Base-by-base conservation (phyloP, 30 jellyfish, hydroid and myxozoan species). In the Nemopilema nomurai region DNA sequence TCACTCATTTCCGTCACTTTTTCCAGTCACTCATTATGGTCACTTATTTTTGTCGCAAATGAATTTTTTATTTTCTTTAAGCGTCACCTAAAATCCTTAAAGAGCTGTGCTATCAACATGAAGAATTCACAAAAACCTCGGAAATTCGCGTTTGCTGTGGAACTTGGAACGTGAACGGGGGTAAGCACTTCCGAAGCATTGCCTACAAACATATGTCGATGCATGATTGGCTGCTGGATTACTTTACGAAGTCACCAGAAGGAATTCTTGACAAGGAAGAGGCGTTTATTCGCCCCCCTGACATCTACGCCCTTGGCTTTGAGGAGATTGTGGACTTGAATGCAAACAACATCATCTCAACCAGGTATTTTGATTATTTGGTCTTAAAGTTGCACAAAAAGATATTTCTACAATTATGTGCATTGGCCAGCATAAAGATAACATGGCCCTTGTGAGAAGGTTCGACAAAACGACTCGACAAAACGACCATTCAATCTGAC, bases 101-200 rank as follows among this genome's bases (percentile, higher is more conserved):
- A 28, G 99, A 89, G 49, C 83, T 94, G 26, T 94, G 99, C 71
- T 70, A 62, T 67, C 68, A 77, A 50, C 88, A 94, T 75, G 88
- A 89, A 25, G 85, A 85, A 29, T 95, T 62, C 88, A 87, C 99
- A 27, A 77, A 72, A 41, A 77, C 89, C 25, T 77, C 92, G 53
- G 85, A 79, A 62, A 52, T 90, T 63, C 87, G 98, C 20, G 96
- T 95, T 23, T 84, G 96, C 80, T 97, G 96, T 67, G 98, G 99
- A 28, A 90, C 99, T 1, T 95, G 99, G 99, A 95, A 95, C 78
- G 99, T 95, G 76, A 91, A 90, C 73, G 99, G 99, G 23, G 99
- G 99, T 49, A 92, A 92, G 69, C 99, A 94, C 89, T 94, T 94
- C 71, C 96, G 99, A 0, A 94, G 99, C 74, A 89, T 94, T 76